Conservation (phyloP, 2,797 vertebrate species). For the Gobionotothen gibberifrons region DNA sequence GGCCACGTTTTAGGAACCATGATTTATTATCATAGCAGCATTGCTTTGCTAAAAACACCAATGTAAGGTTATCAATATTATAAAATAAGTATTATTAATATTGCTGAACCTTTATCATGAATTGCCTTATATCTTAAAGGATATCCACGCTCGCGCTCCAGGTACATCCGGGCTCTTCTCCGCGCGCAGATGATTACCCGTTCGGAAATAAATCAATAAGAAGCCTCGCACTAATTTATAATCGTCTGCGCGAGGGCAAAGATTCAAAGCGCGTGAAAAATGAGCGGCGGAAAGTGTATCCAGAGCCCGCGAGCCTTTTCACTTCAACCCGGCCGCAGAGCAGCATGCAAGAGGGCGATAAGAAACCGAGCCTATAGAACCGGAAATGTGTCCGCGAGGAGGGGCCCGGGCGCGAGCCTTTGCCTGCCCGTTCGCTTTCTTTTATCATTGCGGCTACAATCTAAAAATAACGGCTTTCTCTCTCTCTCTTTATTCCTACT, state of each 20-base stretch:
- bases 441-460: slow-evolving; percentile 48
- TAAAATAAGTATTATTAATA: slow-evolving; percentile 7
- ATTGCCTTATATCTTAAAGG: slow-evolving; percentile 26
- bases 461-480: slow-evolving; percentile 61
- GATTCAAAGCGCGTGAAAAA: slow-evolving; percentile 76
- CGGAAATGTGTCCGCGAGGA: slow-evolving; percentile 60
- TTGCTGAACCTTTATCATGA: not conserved
- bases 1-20: not conserved
- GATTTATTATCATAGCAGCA: not conserved
- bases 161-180: slow-evolving; percentile 63
- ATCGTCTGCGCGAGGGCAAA: slow-evolving; percentile 62
- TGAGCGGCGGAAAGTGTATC: slow-evolving; percentile 68
- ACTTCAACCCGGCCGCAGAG: slow-evolving; percentile 31
- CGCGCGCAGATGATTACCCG: slow-evolving; percentile 67
- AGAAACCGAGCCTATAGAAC: slow-evolving; percentile 43
- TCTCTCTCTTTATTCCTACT: slow-evolving; percentile 20
- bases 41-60: not conserved
- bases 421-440: not conserved
- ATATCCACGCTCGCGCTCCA: slow-evolving; percentile 37
- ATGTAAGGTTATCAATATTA: slow-evolving; percentile 10
- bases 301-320: slow-evolving; percentile 58
- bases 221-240: slow-evolving; percentile 75
- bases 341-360: slow-evolving; percentile 65
- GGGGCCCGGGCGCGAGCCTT: not conserved
- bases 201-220: slow-evolving; percentile 80